These are phyloP conservation scores for Otolemur crassicaudatus DNA, from an alignment of 2,797 vertebrate species.

Conservation along the genomic window DNA sequence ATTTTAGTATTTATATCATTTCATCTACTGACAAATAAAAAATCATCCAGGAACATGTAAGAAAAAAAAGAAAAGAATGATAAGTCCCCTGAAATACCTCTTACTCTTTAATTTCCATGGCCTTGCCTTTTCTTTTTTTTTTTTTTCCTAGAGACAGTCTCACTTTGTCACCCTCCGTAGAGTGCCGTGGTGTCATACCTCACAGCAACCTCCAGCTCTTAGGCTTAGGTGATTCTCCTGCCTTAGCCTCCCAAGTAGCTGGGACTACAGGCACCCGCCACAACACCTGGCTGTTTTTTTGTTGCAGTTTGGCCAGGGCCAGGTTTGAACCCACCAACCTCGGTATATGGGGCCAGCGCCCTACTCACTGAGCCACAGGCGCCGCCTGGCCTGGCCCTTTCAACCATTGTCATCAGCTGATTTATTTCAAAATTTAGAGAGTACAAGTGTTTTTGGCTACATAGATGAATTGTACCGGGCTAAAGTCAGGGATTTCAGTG, in stretches of 20 bases:
- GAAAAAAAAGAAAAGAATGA: not conserved
- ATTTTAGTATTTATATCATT: not conserved
- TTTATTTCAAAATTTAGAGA: not conserved
- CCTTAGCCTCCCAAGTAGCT: no score
- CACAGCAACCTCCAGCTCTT: no score
- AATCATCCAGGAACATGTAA: not conserved
- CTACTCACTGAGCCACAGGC: no score
- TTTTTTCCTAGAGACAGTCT: no score
- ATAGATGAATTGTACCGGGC: not conserved
- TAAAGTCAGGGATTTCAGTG: not conserved
- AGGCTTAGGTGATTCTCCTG: no score
- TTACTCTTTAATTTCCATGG: not conserved
- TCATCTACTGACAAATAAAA: not conserved
- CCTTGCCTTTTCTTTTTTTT: not conserved
- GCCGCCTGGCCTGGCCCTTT: not conserved
- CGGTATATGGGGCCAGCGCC: no score
- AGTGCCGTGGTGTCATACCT: no score
- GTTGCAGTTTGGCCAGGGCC: no score
- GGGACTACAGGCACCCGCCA: no score
- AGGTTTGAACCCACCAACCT: no score
- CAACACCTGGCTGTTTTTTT: no score
- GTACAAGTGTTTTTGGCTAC: not conserved
- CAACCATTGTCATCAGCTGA: not conserved
- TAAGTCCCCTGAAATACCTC: not conserved
- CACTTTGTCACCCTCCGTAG: no score